Base-by-base conservation (phyloP, 2,113 vertebrate species). In the Crotalus viridis region DNA sequence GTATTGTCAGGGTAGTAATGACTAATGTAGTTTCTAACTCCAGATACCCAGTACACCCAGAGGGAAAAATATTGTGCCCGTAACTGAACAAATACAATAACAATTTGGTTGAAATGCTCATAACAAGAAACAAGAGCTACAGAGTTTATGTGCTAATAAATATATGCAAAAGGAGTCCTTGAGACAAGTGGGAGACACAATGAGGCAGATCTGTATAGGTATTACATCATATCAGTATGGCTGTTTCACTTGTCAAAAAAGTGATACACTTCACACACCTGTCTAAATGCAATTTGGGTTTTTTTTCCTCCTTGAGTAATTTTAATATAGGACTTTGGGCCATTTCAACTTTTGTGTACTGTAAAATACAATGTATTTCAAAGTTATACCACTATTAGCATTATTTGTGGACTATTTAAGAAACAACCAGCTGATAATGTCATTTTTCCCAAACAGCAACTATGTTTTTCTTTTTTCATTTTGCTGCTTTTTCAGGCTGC, bases 21-120 rank as follows among this genome's bases (percentile, higher is more conserved):
- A 93, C 91, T 61, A 89, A 93, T 95, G 95, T 96, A 94, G 95
- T 88, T 96, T 95, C 96, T 94, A 94, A 94, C 94, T 89, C 94
- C 94, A 94, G 95, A 95, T 96, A 95, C 94, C 26, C 43, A 24
- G 10, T 10, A 8, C 13, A 28, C 0, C 15, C 57, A 26, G 21
- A 55, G 7, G 22, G n/a, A 28, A 13, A 48, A 13, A 19, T 64
- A 15, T 48, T 13, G 55, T 48, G 87, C 28, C 12, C 33, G 2
- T 54, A 28, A 56, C n/a, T 56, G 43, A 85, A 56, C 24, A 88
- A 48, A 39, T 92, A 43, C 19, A 91, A 9, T 33, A 74, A 15
- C 4, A 33, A 61, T n/a, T 86, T 17, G 15, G 48, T 48, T 6
- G 46, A 87, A 51, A 48, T 59, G 51, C 3, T 87, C 43, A 59